Percentiles rank a stretch among this genome's conserved stretches.
These are phyloP conservation scores for Sparus aurata DNA, from an alignment of 2,797 vertebrate species.

Conservation along the genomic window DNA sequence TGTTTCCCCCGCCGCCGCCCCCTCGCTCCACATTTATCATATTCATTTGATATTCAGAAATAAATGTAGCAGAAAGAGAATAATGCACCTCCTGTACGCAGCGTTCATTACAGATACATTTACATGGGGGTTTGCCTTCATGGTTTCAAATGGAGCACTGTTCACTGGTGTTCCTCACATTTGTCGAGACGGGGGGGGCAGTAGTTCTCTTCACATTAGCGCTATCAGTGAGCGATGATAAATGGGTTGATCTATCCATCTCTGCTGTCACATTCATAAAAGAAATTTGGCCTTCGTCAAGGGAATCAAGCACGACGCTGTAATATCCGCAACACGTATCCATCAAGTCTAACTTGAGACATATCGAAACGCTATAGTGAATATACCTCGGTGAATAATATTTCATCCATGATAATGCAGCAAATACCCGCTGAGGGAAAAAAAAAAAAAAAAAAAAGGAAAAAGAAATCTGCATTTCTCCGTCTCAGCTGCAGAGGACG, in stretches of 20 bases:
- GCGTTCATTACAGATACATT: constrained; percentile 86
- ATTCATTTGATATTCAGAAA: constrained; percentile 88
- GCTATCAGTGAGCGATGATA: constrained; percentile 77
- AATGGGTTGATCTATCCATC: constrained; percentile 79
- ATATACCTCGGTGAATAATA: constrained; percentile 77
- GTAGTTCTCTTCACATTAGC: constrained; percentile 71
- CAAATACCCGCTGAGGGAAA: constrained; percentile 59
- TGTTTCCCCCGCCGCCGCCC: constrained; percentile 59
- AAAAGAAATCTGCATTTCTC: constrained; percentile 70
- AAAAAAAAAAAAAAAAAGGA: constrained; percentile 14
- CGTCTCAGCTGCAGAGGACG: constrained; percentile 74
- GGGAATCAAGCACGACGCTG: constrained; percentile 71
- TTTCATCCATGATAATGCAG: constrained; percentile 80
- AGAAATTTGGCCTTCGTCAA: constrained; percentile 80
- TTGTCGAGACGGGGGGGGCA: constrained; percentile 58
- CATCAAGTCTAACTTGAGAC: constrained; percentile 78
- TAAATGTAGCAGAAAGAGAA: constrained; percentile 90
- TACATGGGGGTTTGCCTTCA: constrained; percentile 80
- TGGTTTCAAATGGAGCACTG: constrained; percentile 78
- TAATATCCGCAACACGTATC: constrained; percentile 79
- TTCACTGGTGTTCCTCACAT: constrained; percentile 77
- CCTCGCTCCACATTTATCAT: constrained; percentile 84
- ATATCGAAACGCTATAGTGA: constrained; percentile 62
- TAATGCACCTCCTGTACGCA: constrained; percentile 83
- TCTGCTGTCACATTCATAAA: constrained; percentile 78